phyloP scores from a whole-genome alignment of 2,888 invertebrate species.

The Papilio gigon region DNA sequence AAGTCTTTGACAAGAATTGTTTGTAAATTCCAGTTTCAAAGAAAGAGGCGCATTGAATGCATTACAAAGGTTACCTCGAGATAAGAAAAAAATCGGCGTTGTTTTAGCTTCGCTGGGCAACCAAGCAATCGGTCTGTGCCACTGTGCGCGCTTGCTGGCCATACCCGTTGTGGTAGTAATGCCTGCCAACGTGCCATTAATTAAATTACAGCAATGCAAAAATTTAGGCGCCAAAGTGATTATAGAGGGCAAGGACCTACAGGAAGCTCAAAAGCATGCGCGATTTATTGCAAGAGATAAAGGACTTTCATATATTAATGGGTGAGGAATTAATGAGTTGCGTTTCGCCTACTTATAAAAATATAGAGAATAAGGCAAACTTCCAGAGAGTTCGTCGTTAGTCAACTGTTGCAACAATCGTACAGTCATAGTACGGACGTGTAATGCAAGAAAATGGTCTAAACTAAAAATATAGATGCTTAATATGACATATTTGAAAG shows the following conservation, averaged over 20 bases:
- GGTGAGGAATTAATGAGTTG: conserved; percentile 63
- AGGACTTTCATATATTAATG: conserved; percentile 85
- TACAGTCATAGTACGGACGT: no score
- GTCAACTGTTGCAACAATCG: no score
- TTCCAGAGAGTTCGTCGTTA: no score
- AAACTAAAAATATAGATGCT: no score
- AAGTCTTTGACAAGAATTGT: no score
- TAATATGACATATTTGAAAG: no score
- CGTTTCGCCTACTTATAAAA: conserved; percentile 38
- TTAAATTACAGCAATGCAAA: conserved; percentile 85
- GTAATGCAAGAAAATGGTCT: no score
- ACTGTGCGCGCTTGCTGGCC: conserved; percentile 83
- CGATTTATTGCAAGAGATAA: conserved; percentile 82
- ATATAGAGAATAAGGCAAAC: no score
- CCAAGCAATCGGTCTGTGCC: conserved; percentile 85
- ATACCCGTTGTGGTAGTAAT: conserved; percentile 86
- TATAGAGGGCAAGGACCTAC: conserved; percentile 83
- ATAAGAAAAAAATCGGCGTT: conserved; percentile 84
- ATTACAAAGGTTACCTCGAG: conserved; percentile 79
- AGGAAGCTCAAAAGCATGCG: conserved; percentile 84
- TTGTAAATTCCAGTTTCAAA: conserved; percentile 83
- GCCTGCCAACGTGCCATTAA: conserved; percentile 85
- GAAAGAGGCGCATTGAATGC: conserved; percentile 87
- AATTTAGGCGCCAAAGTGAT: conserved; percentile 85
- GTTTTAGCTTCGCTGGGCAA: conserved; percentile 88